Percentiles rank a stretch among this genome's conserved stretches.
Conservation (phyloP, 2,888 invertebrate genomes). For the Chironomus tentans region DNA sequence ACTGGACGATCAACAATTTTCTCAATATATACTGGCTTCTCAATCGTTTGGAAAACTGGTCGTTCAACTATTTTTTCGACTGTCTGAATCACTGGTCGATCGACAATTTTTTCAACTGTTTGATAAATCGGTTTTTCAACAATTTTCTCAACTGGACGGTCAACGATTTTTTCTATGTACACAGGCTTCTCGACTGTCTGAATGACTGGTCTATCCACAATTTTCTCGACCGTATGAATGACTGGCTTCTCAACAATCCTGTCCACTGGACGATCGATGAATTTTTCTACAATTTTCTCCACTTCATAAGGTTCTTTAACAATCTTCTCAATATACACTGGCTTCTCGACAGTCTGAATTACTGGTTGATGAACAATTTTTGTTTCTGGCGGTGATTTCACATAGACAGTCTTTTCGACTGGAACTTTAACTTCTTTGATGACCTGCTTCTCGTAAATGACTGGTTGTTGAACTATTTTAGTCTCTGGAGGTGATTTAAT, state of each 20-base stretch:
- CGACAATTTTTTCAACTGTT: constrained; percentile 30
- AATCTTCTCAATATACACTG: constrained; percentile 45
- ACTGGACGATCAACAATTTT: constrained; percentile 41
- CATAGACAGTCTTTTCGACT: constrained; percentile 4
- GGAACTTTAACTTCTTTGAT: constrained; percentile 30
- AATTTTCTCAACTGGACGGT: constrained; percentile 40
- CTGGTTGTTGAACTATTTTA: constrained; percentile 51
- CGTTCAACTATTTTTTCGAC: constrained; percentile 46
- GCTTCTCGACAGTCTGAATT: constrained; percentile 47
- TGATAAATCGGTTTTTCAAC: constrained; percentile 37
- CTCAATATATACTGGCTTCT: constrained; percentile 48
- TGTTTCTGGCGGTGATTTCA: constrained; percentile 33
- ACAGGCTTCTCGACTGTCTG: constrained; percentile 50
- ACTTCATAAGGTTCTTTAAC: constrained; percentile 47
- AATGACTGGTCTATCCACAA: constrained; percentile 49
- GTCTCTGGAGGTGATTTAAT: constrained; percentile 29
- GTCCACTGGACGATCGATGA: constrained; percentile 32
- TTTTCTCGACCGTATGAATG: constrained; percentile 41
- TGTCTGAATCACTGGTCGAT: constrained; percentile 34
- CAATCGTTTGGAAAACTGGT: constrained; percentile 49
- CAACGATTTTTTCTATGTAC: constrained; percentile 44
- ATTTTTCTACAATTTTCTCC: constrained; percentile 29
- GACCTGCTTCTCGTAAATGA: constrained; percentile 43
- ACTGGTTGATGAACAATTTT: constrained; percentile 18
- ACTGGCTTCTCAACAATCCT: constrained; percentile 4